Evolutionary conservation across 2,113 vertebrate genomes (phyloP).

Genomic region (Carettochelys insculpta): DNA sequence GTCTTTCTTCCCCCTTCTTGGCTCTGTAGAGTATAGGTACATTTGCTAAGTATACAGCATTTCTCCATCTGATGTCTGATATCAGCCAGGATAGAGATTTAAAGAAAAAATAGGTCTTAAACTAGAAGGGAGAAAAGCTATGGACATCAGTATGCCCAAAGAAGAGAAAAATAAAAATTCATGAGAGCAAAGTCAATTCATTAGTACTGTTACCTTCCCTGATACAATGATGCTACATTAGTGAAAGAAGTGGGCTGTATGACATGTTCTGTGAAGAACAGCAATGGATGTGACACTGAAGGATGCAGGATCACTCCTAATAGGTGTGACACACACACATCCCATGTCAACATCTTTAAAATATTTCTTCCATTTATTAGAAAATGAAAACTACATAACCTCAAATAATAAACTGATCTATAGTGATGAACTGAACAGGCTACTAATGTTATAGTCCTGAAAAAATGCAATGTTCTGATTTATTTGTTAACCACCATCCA

Average conservation of each 20-base stretch:
- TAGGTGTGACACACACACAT: accelerated
- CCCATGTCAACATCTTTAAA: neutral
- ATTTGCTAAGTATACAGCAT: conserved; percentile 38
- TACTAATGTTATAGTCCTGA: neutral
- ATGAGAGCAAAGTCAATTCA: neutral
- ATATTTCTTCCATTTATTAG: neutral
- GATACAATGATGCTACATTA: neutral
- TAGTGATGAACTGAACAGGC: neutral
- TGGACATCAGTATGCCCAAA: conserved; percentile 27
- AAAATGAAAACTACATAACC: neutral
- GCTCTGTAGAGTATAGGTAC: neutral
- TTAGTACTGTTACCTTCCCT: neutral
- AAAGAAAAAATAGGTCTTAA: conserved; percentile 37
- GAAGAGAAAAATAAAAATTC: neutral
- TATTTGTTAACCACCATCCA: neutral
- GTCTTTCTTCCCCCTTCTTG: conserved; percentile 9
- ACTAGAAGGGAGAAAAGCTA: conserved; percentile 1
- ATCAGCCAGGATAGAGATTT: neutral
- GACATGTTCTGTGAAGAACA: accelerated
- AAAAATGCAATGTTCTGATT: neutral
- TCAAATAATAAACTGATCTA: neutral
- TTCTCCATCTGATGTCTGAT: neutral
- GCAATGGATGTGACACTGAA: neutral
- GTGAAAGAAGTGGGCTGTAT: neutral
- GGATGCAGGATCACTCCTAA: neutral